phyloP scores from a whole-genome alignment of 2,888 invertebrate genomes.

The Phasia obesa region DNA sequence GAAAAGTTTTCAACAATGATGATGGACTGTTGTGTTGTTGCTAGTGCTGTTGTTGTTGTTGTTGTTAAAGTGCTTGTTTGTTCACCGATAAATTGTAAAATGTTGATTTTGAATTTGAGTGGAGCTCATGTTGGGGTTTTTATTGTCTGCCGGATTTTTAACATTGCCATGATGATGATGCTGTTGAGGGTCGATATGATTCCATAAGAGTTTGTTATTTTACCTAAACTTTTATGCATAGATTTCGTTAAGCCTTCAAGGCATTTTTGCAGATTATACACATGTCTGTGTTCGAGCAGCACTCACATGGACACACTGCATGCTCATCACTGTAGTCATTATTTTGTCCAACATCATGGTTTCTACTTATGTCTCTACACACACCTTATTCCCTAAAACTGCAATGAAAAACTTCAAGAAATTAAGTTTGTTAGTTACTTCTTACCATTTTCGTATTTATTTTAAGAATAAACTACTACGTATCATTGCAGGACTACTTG shows the following conservation, averaged over 20 bases:
- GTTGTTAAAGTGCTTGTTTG: constrained; percentile 55
- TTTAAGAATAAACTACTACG: constrained; percentile 3
- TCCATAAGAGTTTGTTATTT: constrained; percentile 57
- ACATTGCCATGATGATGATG: constrained; percentile 43
- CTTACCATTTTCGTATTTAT: constrained; percentile 18
- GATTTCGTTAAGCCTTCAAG: constrained; percentile 65
- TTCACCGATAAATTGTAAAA: constrained; percentile 59
- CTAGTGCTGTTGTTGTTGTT: constrained; percentile 23
- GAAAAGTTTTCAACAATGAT: constrained; percentile 27
- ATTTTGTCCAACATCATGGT: constrained; percentile 58
- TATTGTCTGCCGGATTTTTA: constrained; percentile 31
- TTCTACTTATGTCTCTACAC: constrained; percentile 32
- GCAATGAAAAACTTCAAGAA: constrained; percentile 2
- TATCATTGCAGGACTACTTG: too few relatives aligned
- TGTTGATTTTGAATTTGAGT: constrained; percentile 51
- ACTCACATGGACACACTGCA: constrained; percentile 8
- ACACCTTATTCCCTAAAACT: too few relatives aligned
- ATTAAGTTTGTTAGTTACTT: constrained; percentile 14
- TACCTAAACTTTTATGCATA: constrained; percentile 62
- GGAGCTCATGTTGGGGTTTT: constrained; percentile 1
- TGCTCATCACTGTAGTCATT: constrained; percentile 60
- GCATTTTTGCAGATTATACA: constrained; percentile 65
- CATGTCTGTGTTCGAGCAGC: neutral
- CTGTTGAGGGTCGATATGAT: constrained; percentile 23
- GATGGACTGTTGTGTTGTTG: constrained; percentile 52